Evolutionary conservation across 2,113 vertebrate genomes (phyloP).

Genomic region (Acanthochromis polyacanthus): DNA sequence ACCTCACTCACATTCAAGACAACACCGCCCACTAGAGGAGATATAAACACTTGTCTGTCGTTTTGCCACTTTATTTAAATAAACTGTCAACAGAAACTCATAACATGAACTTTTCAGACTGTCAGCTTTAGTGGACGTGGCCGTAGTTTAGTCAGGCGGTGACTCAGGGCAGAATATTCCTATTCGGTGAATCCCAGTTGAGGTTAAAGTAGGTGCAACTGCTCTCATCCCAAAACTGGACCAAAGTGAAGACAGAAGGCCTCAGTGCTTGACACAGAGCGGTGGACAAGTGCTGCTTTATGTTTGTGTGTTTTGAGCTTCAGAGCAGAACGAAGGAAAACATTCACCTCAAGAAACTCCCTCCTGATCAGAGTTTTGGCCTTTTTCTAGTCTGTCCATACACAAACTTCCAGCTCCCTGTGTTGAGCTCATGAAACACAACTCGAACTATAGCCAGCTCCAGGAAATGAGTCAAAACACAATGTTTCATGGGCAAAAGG

Average conservation of each 20-base stretch:
- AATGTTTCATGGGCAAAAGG: slow-evolving; percentile 2
- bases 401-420: background rate
- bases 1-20: too few species aligned
- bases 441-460: background rate
- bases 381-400: slow-evolving; percentile 29
- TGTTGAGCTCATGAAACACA: background rate
- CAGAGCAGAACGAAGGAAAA: slow-evolving; percentile 36
- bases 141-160: background rate
- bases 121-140: background rate
- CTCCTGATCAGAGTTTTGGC: slow-evolving; percentile 13
- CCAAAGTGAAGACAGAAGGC: slow-evolving; percentile 68
- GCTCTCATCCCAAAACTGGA: slow-evolving; percentile 6
- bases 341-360: slow-evolving; percentile 61
- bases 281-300: slow-evolving; percentile 75
- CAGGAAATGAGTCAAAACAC: slow-evolving; percentile 16
- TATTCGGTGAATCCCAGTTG: slow-evolving; percentile 35
- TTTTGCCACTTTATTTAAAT: too few species aligned
- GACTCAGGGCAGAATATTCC: slow-evolving; percentile 10
- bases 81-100: too few species aligned
- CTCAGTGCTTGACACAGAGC: slow-evolving; percentile 70
- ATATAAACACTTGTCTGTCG: too few species aligned
- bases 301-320: slow-evolving; percentile 27
- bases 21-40: too few species aligned
- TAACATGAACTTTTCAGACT: background rate
- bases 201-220: slow-evolving; percentile 17